These are phyloP conservation scores for Chalcis sispes DNA, from an alignment of 2,888 invertebrate genomes.

Conservation along the genomic window DNA sequence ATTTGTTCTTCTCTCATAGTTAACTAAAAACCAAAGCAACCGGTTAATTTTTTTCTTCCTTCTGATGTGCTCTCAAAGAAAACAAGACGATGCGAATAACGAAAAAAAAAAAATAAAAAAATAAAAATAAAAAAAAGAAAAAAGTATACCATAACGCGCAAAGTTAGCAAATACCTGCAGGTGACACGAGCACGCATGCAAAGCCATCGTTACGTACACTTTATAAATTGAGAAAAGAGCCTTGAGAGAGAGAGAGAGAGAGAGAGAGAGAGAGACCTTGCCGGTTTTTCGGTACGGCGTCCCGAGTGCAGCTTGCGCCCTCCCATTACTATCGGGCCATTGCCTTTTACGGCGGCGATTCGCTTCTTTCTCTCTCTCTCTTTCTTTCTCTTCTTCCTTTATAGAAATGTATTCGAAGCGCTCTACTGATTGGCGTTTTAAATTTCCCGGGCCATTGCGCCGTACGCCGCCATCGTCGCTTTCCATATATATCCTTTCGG, in stretches of 20 bases:
- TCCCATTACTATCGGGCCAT: slow-evolving; percentile 70
- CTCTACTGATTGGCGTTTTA: slow-evolving; percentile 72
- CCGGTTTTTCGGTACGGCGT: neutral
- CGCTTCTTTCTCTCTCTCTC: slow-evolving; percentile 40
- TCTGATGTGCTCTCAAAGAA: no score
- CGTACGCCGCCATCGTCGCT: no score
- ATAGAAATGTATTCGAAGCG: slow-evolving; percentile 68
- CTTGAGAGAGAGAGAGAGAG: neutral
- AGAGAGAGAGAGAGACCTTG: neutral
- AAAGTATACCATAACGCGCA: neutral
- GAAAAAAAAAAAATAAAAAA: neutral
- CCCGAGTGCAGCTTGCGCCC: slow-evolving; percentile 44
- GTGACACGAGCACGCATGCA: slow-evolving; percentile 12
- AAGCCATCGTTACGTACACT: slow-evolving; percentile 38
- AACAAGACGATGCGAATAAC: no score
- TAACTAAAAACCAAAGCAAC: no score
- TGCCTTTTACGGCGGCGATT: slow-evolving; percentile 71
- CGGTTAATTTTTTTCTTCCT: no score
- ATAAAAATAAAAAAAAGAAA: no score
- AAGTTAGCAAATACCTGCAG: neutral
- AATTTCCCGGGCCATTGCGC: slow-evolving; percentile 73
- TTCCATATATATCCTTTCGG: no score
- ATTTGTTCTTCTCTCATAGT: no score
- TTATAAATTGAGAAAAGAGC: slow-evolving; percentile 36
- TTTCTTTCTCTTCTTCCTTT: no score